Evolutionary conservation across 2,797 vertebrate species (phyloP).

Genomic region (Poecilia wingei): DNA sequence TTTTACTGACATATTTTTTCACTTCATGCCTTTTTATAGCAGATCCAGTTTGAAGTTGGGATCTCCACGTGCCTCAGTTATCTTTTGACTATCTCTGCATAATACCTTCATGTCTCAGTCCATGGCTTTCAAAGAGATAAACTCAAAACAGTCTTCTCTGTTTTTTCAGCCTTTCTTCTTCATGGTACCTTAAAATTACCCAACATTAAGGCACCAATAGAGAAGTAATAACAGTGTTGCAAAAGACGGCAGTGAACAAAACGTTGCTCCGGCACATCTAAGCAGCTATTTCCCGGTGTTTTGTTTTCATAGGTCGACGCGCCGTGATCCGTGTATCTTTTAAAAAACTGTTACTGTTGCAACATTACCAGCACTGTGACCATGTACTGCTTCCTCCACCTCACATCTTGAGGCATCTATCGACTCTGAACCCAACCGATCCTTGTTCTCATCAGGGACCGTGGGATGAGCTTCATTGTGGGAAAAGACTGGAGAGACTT

Average conservation of each 20-base stretch:
- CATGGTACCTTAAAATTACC: not conserved
- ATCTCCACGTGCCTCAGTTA: not conserved
- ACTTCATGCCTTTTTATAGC: not conserved
- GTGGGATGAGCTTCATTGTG: slow-evolving; percentile 95
- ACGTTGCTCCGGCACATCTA: not conserved
- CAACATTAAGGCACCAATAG: not conserved
- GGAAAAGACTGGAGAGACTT: slow-evolving; percentile 97
- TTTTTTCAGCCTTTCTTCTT: not conserved
- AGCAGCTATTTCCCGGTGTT: not conserved
- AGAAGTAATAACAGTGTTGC: not conserved
- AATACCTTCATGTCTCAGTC: not conserved
- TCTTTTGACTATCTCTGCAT: not conserved
- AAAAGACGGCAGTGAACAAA: too few species aligned
- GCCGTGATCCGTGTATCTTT: not conserved
- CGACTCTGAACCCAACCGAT: not conserved
- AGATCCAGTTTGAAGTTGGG: not conserved
- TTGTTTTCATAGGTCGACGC: not conserved
- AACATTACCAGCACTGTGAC: not conserved
- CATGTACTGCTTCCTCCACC: not conserved
- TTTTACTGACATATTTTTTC: not conserved
- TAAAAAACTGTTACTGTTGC: not conserved
- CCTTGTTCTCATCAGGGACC: slow-evolving; percentile 81
- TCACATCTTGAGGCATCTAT: not conserved
- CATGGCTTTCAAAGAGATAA: not conserved
- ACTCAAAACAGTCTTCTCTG: not conserved